Evolutionary conservation across 1,140 invertebrate genomes (phyloP), one percentile per base, ranked within the genome.

Genomic region (Acyrthosiphon pisum): DNA sequence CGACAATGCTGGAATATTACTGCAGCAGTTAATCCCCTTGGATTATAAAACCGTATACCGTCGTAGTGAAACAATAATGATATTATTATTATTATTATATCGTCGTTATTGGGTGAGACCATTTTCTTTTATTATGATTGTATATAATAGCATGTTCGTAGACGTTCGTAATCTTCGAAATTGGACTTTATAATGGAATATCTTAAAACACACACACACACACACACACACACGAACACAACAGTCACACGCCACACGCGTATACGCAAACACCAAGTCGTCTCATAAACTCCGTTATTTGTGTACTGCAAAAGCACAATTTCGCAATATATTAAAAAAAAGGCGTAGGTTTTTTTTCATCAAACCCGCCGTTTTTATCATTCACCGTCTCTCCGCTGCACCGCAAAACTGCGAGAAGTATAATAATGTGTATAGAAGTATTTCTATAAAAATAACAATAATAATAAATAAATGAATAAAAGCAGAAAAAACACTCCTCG

Each of bases 291-390:
- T 91, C 22, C 68, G 30, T 44, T 46, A 76, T 76, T 76, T 91
- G 41, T 48, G 91, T 37, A 83, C 44, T 83, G 91, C 46, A 37
- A 83, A 92, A 83, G 91, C 68, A 50, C 91, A 50, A 83, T 92
- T 92, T 92, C 46, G 76, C 41, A 50, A 83, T 92, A 92, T 92
- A 92, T 83, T 92, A 83, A 92, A 92, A 90, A 53, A 90, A 91
- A 48, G 76, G 76, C 53, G 91, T 83, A 53, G 35, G 46, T 37
- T 92, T 83, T 92, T 90, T 53, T 53, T 41, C 88, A 37, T 89
- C 88, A 56, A 88, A 89, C 18, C 46, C 18, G n/a, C 46, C 41
- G 37, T 91, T 76, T 91, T 91, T 91, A 46, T 48, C 44, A 76
- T 81, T 50, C 46, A 14, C 37, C 89, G 18, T 90, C 37, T 44